Evolutionary conservation across 2,888 invertebrate species (phyloP).

Genomic region (Metellina segmentata): DNA sequence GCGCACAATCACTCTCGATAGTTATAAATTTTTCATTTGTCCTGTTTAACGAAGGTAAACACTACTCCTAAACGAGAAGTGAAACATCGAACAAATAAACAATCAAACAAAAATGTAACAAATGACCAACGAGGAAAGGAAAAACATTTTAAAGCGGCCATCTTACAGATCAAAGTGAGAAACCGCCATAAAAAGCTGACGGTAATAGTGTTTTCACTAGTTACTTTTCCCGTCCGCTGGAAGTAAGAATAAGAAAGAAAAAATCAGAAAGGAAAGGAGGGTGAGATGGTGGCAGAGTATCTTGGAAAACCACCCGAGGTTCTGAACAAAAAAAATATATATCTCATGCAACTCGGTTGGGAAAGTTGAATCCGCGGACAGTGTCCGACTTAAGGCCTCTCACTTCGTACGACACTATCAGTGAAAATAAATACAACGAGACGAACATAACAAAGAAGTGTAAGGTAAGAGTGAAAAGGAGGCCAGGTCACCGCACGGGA

Average conservation of each 20-base stretch:
- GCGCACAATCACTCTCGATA: background rate
- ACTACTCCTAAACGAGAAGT: background rate
- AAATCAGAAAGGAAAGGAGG: background rate
- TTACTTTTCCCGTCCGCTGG: slow-evolving; percentile 43
- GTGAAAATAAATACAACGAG: slow-evolving; percentile 49
- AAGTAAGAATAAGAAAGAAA: background rate
- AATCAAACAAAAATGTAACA: background rate
- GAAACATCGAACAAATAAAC: background rate
- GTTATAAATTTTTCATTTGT: background rate
- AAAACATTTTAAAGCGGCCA: slow-evolving; percentile 4
- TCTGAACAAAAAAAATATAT: no score
- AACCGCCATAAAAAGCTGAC: slow-evolving; percentile 32
- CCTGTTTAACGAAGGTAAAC: background rate
- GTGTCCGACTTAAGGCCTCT: slow-evolving; percentile 68
- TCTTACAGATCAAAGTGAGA: slow-evolving; percentile 37
- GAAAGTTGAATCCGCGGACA: slow-evolving; percentile 71
- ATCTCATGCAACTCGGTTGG: background rate
- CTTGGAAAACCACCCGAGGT: background rate
- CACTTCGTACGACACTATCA: slow-evolving; percentile 47
- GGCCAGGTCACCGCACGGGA: slow-evolving; percentile 71
- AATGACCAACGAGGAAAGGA: slow-evolving; percentile 9
- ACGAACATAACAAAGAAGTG: slow-evolving; percentile 12
- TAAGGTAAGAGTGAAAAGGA: slow-evolving; percentile 74
- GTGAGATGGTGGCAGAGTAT: background rate
- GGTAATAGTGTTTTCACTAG: slow-evolving; percentile 38